Evolutionary conservation across 2,113 vertebrate genomes (phyloP), one percentile per base, ranked within the genome.

Genomic region (Scomber scombrus): DNA sequence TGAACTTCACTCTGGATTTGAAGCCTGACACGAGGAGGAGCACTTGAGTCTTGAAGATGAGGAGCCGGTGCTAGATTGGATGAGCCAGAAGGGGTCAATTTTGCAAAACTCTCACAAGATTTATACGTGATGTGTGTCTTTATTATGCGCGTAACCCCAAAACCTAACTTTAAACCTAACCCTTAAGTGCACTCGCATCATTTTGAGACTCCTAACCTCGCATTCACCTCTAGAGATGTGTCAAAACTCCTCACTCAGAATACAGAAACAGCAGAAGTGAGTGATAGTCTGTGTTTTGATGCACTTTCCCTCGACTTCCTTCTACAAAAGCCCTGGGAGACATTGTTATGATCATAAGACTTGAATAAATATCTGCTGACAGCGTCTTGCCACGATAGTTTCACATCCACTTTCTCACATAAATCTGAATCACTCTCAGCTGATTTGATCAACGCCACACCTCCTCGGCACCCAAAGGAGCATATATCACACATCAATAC

Each of bases 311-410:
- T 61, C 56, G 4, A 16, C 72, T 84, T 72, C 70, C 45, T 13
- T 69, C 31, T 74, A 46, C 79, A 76, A 76, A 5, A 71, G 26
- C 51, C 55, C 12, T 4, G 14, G 31, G 19, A 60, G 26, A 64
- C 12, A 6, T 55, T 50, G 51, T 72, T 64, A 73, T 77, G 65
- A 75, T 76, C 66, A 81, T 45, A 15, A 65, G 11, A 68, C 61
- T 64, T 8, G 7, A 63, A 71, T 50, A 69, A 75, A 82, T 70
- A 60, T 69, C 58, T 78, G 79, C 84, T 80, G 84, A 80, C 71
- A 49, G 64, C n/a, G 1, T 49, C n/a, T 31, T 26, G 66, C 65
- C 50, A 3, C 21, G 16, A 79, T 55, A 47, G 21, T 75, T 68
- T 51, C 77, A 69, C 34, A 62, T 16, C 68, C 66, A 54, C 46